Conservation (phyloP, 2,113 vertebrate genomes). For the Pseudorectes ferrugineus region DNA sequence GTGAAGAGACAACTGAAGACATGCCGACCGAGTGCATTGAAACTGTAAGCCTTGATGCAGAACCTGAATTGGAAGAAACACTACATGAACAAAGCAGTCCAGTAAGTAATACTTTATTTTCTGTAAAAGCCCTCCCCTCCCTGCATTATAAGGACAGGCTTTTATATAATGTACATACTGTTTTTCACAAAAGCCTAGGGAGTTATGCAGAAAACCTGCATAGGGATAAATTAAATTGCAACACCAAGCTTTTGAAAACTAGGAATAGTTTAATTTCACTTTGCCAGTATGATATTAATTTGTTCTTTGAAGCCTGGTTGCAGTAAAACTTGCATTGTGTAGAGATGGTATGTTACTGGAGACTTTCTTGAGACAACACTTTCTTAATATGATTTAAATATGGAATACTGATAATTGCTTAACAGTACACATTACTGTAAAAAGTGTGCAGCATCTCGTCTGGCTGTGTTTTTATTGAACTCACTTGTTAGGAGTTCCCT, state of each 20-base stretch:
- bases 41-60: slow-evolving; percentile 71
- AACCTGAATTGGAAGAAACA: slow-evolving; percentile 48
- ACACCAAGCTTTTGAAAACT: not conserved
- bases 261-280: not conserved
- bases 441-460: not conserved
- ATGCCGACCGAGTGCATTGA: slow-evolving; percentile 60
- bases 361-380: not conserved
- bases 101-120: slow-evolving; percentile 54
- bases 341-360: not conserved
- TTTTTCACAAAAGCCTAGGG: not conserved
- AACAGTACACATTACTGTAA: not conserved
- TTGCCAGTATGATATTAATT: not conserved
- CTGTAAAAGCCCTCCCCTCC: not conserved
- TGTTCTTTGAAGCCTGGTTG: not conserved
- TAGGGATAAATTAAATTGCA: not conserved
- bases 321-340: not conserved
- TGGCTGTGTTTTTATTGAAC: not conserved
- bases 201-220: not conserved
- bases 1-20: not conserved
- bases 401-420: not conserved
- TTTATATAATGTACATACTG: not conserved
- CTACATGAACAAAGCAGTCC: slow-evolving; percentile 36
- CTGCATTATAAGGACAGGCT: not conserved
- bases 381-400: not conserved
- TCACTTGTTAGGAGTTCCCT: not conserved